A percentile compares a stretch with the other conserved stretches of the same genome.
Conservation (phyloP, 2,113 vertebrate genomes). For the Theristicus caerulescens region DNA sequence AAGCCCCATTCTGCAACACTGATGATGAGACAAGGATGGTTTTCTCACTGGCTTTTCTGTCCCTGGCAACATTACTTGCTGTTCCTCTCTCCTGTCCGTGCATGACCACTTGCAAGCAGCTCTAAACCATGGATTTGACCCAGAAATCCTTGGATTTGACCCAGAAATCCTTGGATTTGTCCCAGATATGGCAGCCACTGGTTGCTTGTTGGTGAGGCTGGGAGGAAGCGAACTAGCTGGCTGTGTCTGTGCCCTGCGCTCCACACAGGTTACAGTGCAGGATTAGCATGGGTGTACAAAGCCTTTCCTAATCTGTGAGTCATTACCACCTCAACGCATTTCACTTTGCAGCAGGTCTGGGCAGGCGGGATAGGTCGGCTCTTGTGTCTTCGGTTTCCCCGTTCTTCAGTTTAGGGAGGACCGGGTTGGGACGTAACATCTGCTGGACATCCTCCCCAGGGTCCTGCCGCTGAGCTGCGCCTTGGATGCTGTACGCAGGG, state of each 20-base stretch:
- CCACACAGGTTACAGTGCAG: neutral
- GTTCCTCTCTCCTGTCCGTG: neutral
- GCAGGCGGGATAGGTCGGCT: neutral
- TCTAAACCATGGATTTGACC: neutral
- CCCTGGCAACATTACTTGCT: neutral
- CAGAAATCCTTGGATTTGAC: neutral
- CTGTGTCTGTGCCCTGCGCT: neutral
- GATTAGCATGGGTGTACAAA: constrained; percentile 61
- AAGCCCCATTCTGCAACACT: neutral
- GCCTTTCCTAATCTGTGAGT: constrained; percentile 55
- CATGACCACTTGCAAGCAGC: neutral
- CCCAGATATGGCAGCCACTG: neutral
- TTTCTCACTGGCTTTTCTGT: neutral
- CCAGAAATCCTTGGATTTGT: neutral
- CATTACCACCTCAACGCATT: neutral
- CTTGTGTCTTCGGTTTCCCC: neutral
- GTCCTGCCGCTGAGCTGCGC: neutral
- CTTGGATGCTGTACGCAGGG: neutral
- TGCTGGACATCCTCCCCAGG: neutral
- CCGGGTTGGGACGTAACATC: neutral
- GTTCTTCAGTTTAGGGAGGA: neutral
- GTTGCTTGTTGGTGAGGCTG: neutral
- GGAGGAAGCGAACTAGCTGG: neutral
- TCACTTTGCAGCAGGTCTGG: constrained; percentile 25
- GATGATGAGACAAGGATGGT: neutral